Conservation (phyloP, 2,888 invertebrate species). For the Sclerodermus sp. region DNA sequence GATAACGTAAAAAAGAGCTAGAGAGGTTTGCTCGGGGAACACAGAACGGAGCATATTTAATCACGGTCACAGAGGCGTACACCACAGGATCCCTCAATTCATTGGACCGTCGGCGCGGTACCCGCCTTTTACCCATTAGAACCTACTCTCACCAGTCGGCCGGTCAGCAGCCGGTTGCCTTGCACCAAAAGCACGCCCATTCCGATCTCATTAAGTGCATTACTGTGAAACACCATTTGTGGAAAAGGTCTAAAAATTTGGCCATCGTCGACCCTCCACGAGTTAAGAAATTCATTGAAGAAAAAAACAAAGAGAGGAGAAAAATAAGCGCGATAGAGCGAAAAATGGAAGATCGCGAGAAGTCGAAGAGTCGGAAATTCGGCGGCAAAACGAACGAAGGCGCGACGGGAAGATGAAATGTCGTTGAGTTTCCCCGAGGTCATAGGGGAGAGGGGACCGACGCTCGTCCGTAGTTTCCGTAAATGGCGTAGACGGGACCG, state of each 20-base stretch:
- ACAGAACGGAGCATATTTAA: no score
- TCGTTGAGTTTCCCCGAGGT: neutral
- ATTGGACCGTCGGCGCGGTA: constrained; percentile 36
- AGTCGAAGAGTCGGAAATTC: constrained; percentile 5
- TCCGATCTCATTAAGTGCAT: constrained; percentile 33
- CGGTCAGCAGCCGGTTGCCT: constrained; percentile 30
- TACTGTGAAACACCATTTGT: neutral
- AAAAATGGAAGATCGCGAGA: constrained; percentile 3
- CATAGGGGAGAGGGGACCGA: constrained; percentile 22
- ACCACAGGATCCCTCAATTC: constrained; percentile 42
- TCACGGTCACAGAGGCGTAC: constrained; percentile 28
- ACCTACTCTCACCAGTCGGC: constrained; percentile 35
- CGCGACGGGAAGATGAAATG: neutral
- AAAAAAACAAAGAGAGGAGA: neutral
- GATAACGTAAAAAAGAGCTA: no score
- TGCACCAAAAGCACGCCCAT: constrained; percentile 41
- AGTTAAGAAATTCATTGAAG: neutral
- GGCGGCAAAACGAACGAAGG: constrained; percentile 8
- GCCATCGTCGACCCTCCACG: neutral
- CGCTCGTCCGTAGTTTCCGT: constrained; percentile 44
- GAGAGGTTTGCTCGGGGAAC: no score
- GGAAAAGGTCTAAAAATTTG: neutral
- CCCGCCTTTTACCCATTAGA: constrained; percentile 44
- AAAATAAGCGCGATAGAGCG: no score
- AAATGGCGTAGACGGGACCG: constrained; percentile 48